These are phyloP conservation scores for Coenobita brevimanus DNA, from an alignment of 1,140 invertebrate genomes.

Conservation along the genomic window DNA sequence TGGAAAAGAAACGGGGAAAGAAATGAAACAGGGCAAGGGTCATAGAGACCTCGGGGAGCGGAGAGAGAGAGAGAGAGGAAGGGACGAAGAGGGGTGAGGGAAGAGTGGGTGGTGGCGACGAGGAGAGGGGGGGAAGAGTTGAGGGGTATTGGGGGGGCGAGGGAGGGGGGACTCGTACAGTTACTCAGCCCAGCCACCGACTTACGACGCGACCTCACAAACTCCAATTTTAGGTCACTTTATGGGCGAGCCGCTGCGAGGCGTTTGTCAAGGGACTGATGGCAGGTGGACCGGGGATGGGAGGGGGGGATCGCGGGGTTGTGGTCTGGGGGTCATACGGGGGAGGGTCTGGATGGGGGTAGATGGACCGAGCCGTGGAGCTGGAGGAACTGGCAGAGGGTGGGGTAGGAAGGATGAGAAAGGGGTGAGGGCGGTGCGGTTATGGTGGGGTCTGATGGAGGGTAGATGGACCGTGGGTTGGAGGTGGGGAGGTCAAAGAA, in stretches of 20 bases:
- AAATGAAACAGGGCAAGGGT: no score
- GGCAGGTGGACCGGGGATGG: no score
- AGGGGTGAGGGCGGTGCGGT: not conserved
- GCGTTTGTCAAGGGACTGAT: no score
- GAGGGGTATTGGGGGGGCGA: not conserved
- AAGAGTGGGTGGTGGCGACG: not conserved
- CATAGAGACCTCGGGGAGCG: no score
- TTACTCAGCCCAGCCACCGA: not conserved
- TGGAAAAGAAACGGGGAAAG: no score
- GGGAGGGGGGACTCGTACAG: not conserved
- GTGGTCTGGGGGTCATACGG: not conserved
- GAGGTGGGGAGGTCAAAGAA: not conserved
- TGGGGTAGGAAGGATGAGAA: not conserved
- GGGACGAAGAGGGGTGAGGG: no score
- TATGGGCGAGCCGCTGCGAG: not conserved
- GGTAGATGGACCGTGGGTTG: no score
- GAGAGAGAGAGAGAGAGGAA: not conserved
- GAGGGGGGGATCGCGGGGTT: no score
- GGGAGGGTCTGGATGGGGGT: not conserved
- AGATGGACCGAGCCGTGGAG: not conserved
- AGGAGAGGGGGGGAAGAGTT: not conserved
- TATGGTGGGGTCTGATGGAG: not conserved
- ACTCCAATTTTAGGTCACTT: constrained; percentile 17
- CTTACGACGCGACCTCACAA: not conserved
- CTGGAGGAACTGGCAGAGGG: not conserved